Base-by-base conservation (phyloP, 2,797 vertebrate genomes). In the Salarias fasciatus region DNA sequence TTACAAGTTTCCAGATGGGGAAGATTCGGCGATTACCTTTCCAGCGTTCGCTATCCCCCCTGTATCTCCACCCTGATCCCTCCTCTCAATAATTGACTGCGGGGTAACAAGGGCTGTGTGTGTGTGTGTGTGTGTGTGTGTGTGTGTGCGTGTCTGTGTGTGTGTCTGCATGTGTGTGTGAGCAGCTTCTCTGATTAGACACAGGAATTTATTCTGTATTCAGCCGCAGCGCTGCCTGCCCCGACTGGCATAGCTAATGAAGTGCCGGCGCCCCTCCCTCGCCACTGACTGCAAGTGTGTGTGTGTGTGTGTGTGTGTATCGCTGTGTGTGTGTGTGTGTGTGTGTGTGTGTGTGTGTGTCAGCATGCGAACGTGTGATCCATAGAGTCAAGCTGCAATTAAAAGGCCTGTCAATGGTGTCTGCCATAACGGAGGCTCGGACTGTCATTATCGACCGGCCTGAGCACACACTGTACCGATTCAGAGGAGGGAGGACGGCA, bases 331-430 rank as follows among this genome's bases (percentile, higher is more conserved):
- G 50, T 54, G 53, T 33, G 53, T 31, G 24, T 7, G 40, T 43
- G 53, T 8, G 49, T 45, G 49, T 46, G 14, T 44, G 47, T 30
- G 49, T 53, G 75, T 40, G 56, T 55, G 66, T 36, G 33, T 40
- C 15, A 43, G 55, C 14, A 49, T 54, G 79, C 66, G 66, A 49
- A 37, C 8, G 66, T 72, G 79, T 50, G 77, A 84, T 75, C 80
- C 73, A 75, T 67, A 56, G 83, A 91, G 86, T 88, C 83, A 89
- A 89, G 85, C 81, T 87, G 86, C 86, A 91, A 90, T 92, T 91
- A 91, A 89, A 89, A 87, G 77, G 66, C 79, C 78, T 80, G 81
- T 89, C 87, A 83, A 41, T 77, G 79, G 54, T 53, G 80, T 83
- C 75, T 80, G 81, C 81, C 64, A 60, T 83, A 77, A 77, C 74